Conservation (phyloP, 2,797 vertebrate genomes). For the Gastrophryne carolinensis region DNA sequence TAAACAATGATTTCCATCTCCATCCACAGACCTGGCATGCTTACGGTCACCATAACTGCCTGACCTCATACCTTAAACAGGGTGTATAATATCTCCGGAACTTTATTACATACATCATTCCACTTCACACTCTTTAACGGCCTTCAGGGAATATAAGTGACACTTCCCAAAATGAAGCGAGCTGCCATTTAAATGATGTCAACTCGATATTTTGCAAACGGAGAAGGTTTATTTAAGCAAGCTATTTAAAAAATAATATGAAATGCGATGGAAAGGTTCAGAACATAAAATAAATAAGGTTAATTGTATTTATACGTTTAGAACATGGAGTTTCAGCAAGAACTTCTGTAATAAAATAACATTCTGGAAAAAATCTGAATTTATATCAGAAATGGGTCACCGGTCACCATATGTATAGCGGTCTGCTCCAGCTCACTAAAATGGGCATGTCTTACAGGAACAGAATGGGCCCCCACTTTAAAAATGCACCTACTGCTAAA, state of each 20-base stretch:
- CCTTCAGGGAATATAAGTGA: constrained; percentile 40
- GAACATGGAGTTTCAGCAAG: constrained; percentile 32
- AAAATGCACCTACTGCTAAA: no score
- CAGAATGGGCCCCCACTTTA: no score
- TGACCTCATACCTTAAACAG: constrained; percentile 60
- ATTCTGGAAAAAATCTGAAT: background rate
- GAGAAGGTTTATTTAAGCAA: constrained; percentile 54
- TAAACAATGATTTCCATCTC: constrained; percentile 9
- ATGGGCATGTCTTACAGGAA: no score
- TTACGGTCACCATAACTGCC: constrained; percentile 57
- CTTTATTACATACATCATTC: constrained; percentile 19
- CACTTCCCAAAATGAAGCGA: constrained; percentile 32
- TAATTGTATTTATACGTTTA: constrained; percentile 56
- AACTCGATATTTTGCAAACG: constrained; percentile 48
- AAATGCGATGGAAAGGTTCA: constrained; percentile 37
- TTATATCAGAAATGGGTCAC: background rate
- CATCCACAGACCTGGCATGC: constrained; percentile 57
- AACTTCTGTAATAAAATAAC: constrained; percentile 9
- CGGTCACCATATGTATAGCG: no score
- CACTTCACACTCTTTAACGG: constrained; percentile 33
- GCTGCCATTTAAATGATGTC: constrained; percentile 56
- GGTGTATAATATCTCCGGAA: constrained; percentile 53
- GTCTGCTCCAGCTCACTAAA: no score
- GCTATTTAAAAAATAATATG: constrained; percentile 53
- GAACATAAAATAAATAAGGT: constrained; percentile 34